Conservation (phyloP, 2,113 vertebrate species). For the Romanogobio albipinnatus region DNA sequence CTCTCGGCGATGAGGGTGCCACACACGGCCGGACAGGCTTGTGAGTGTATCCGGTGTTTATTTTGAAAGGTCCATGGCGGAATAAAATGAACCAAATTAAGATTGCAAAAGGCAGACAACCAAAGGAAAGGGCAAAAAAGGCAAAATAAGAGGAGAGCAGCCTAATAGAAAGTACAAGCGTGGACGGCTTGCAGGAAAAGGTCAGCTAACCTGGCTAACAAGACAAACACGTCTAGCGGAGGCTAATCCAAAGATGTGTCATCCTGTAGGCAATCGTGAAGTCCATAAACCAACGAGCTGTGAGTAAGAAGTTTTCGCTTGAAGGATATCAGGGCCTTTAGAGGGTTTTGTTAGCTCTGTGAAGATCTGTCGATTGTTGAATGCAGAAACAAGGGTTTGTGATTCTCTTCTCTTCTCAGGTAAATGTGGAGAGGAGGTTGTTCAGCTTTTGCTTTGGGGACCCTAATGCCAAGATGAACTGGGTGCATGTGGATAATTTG, state of each 20-base stretch:
- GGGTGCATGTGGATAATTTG: conserved; percentile 90
- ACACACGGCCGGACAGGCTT: background rate
- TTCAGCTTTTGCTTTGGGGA: conserved; percentile 87
- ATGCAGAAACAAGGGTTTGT: background rate
- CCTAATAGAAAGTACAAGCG: background rate
- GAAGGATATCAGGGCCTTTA: background rate
- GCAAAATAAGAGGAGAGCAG: background rate
- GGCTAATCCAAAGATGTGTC: no score
- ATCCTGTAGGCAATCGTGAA: no score
- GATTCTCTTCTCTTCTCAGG: conserved; percentile 67
- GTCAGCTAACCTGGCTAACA: background rate
- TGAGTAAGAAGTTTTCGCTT: no score
- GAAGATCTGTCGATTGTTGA: background rate
- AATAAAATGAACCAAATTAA: background rate
- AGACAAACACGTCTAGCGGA: background rate
- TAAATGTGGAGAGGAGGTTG: conserved; percentile 81
- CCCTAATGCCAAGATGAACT: conserved; percentile 84
- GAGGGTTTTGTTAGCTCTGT: background rate
- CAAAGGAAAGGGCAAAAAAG: no score
- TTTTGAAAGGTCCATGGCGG: background rate
- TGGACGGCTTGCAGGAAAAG: background rate
- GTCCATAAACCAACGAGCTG: no score
- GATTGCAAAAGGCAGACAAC: background rate
- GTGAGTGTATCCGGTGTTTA: background rate
- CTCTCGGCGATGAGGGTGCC: background rate